Evolutionary conservation across 2,797 vertebrate genomes (phyloP).

Genomic region (Thunnus albacares): DNA sequence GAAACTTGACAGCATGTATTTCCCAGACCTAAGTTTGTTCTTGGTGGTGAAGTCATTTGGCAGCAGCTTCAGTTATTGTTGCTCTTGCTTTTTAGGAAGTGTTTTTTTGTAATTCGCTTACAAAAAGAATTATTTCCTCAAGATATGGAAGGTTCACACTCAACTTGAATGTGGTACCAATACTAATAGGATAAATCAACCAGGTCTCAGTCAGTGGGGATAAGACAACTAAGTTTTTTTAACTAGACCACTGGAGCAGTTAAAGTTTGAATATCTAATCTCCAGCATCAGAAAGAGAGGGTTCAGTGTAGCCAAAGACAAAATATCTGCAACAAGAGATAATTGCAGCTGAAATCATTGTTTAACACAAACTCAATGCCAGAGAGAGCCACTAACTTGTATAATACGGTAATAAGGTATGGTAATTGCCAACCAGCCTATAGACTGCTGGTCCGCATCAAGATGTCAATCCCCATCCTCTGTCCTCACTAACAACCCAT

Average conservation of each 20-base stretch:
- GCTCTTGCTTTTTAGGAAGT: too few relatives aligned
- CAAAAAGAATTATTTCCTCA: too few relatives aligned
- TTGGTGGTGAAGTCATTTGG: background rate
- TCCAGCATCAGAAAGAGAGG: background rate
- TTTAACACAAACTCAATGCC: background rate
- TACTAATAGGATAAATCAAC: too few relatives aligned
- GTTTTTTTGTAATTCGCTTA: background rate
- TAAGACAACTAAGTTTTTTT: background rate
- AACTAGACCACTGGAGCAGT: background rate
- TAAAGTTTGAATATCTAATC: background rate
- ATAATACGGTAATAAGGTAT: background rate
- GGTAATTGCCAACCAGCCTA: background rate
- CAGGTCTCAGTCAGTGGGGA: background rate
- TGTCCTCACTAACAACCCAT: background rate
- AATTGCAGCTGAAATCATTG: background rate
- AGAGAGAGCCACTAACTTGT: background rate
- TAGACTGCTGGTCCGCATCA: background rate
- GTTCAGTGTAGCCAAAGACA: background rate
- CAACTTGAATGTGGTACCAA: background rate
- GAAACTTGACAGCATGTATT: background rate
- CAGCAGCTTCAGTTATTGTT: background rate
- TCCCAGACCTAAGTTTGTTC: background rate
- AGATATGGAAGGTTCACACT: background rate
- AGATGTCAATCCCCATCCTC: background rate
- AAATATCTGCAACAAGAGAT: background rate